Conservation (phyloP, 2,888 invertebrate species). For the Serripes groenlandicus region DNA sequence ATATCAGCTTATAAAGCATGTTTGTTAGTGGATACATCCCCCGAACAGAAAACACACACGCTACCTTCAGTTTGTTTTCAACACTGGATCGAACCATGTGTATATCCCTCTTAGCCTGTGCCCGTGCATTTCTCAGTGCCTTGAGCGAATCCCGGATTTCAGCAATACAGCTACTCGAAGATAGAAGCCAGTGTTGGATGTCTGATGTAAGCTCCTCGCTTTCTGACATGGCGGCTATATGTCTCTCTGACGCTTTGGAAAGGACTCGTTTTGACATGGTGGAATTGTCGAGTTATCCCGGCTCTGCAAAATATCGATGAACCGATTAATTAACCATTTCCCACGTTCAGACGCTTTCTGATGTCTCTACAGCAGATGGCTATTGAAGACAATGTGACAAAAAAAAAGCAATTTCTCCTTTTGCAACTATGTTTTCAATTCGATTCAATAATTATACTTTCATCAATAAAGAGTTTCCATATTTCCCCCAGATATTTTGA, state of each 20-base stretch:
- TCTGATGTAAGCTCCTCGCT: slow-evolving; percentile 51
- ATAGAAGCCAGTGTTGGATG: slow-evolving; percentile 56
- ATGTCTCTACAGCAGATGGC: too few species aligned
- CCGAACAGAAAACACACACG: neutral
- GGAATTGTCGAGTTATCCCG: neutral
- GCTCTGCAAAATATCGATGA: neutral
- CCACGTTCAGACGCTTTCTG: too few species aligned
- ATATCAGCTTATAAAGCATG: too few species aligned
- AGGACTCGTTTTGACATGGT: slow-evolving; percentile 38
- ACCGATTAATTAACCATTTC: too few species aligned
- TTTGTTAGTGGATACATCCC: too few species aligned
- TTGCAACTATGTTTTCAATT: too few species aligned
- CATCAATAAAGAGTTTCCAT: too few species aligned
- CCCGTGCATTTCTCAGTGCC: slow-evolving; percentile 41
- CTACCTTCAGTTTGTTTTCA: slow-evolving; percentile 39
- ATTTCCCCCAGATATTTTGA: too few species aligned
- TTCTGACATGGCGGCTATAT: slow-evolving; percentile 26
- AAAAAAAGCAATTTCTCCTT: too few species aligned
- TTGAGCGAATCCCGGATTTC: slow-evolving; percentile 41
- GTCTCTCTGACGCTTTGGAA: slow-evolving; percentile 40
- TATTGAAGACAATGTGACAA: too few species aligned
- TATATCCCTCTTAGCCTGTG: slow-evolving; percentile 50
- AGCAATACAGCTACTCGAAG: slow-evolving; percentile 36
- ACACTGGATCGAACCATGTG: slow-evolving; percentile 43
- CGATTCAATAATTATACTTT: too few species aligned